Percentiles rank a stretch among this genome's conserved stretches.
These are phyloP conservation scores for Spongilla lacustris DNA, from an alignment of 37 sponge, comb jelly and placozoan species.

Conservation along the genomic window DNA sequence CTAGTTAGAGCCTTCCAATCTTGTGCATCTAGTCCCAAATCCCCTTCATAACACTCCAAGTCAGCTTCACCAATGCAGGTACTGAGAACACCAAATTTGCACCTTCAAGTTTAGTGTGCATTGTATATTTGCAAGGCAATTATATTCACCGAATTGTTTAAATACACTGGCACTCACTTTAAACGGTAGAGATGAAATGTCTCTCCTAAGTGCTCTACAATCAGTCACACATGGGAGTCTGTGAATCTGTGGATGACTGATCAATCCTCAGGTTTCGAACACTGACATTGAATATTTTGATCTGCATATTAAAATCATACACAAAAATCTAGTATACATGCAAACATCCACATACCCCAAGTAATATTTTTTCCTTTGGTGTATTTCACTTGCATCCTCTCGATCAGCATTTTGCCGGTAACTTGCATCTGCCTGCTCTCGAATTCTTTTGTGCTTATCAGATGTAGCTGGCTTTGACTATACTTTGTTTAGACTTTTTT, in stretches of 20 bases:
- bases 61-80: slow-evolving; percentile 33
- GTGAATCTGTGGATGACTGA: slow-evolving; percentile 40
- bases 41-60: slow-evolving; percentile 29
- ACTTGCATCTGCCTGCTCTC: slow-evolving; percentile 36
- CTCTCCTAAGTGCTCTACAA: slow-evolving; percentile 34
- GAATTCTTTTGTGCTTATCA: slow-evolving; percentile 19
- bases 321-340: slow-evolving; percentile 21
- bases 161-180: background rate
- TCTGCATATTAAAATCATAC: background rate
- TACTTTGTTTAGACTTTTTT: too few species aligned
- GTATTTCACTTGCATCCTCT: slow-evolving; percentile 24
- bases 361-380: slow-evolving; percentile 18
- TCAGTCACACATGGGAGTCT: slow-evolving; percentile 37
- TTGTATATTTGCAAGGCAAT: too few species aligned
- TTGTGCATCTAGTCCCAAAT: background rate
- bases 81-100: slow-evolving; percentile 30
- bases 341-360: slow-evolving; percentile 7
- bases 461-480: slow-evolving; percentile 6
- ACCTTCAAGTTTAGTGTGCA: background rate
- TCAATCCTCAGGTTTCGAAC: slow-evolving; percentile 49
- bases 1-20: slow-evolving; percentile 13
- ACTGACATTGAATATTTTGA: slow-evolving; percentile 18
- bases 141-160: background rate
- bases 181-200: slow-evolving; percentile 9
- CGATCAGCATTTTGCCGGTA: slow-evolving; percentile 44